These are phyloP conservation scores for Erinaceus europaeus DNA, from an alignment of 2,113 vertebrate genomes.

Conservation along the genomic window DNA sequence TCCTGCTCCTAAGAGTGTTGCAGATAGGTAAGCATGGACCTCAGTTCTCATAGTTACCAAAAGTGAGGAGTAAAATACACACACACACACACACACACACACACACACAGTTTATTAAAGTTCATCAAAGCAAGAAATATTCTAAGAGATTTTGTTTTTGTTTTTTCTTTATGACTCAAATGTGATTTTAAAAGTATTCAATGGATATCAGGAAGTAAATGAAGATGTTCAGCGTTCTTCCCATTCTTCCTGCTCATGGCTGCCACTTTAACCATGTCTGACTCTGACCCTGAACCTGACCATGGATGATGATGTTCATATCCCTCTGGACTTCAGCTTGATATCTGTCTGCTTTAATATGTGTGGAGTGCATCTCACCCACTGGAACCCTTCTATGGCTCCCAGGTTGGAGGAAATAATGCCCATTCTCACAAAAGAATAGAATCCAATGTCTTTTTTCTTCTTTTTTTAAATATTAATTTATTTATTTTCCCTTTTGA, in stretches of 20 bases:
- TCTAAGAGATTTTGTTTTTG: neutral
- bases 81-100: no score
- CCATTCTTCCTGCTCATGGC: neutral
- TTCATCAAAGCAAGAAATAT: neutral
- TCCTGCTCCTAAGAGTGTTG: neutral
- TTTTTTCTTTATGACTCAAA: neutral
- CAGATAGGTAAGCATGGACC: neutral
- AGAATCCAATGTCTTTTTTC: neutral
- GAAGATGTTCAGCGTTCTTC: neutral
- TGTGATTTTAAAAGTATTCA: neutral
- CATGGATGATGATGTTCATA: no score
- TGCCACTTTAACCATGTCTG: neutral
- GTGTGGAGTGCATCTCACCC: neutral
- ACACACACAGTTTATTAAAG: no score
- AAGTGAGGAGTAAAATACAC: neutral
- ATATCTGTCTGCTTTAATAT: neutral
- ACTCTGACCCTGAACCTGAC: no score
- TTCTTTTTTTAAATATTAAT: no score
- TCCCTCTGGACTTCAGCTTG: no score
- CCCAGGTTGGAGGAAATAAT: neutral
- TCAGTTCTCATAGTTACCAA: neutral
- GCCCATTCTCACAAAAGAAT: neutral
- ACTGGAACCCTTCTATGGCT: neutral
- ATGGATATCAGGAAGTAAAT: neutral
- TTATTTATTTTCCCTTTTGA: no score